Evolutionary conservation across 2,888 invertebrate genomes (phyloP).

Genomic region (Cephus pygmeus): DNA sequence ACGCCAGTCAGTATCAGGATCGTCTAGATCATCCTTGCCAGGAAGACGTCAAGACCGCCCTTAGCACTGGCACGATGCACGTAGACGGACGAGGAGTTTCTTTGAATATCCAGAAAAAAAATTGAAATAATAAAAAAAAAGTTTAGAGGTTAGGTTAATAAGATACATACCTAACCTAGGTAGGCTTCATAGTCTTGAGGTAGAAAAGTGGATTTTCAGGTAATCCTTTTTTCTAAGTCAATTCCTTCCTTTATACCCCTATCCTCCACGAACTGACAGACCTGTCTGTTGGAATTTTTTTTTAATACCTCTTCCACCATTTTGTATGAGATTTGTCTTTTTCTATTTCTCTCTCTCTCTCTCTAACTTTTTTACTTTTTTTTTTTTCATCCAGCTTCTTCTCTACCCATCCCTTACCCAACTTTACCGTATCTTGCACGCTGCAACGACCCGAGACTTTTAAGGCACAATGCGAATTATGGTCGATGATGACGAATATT

Average conservation of each 20-base stretch:
- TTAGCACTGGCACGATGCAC: background rate
- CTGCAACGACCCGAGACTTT: constrained; percentile 4
- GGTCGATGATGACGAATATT: constrained; percentile 60
- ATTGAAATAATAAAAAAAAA: background rate
- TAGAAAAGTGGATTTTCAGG: background rate
- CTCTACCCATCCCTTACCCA: background rate
- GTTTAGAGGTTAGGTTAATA: background rate
- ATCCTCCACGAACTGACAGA: background rate
- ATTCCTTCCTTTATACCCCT: background rate
- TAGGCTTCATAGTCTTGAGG: background rate
- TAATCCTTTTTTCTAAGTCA: background rate
- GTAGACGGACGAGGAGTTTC: background rate
- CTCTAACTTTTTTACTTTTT: background rate
- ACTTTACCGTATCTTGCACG: background rate
- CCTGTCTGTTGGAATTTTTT: background rate
- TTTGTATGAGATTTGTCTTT: background rate
- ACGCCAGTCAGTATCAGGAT: background rate
- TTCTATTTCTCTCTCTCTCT: background rate
- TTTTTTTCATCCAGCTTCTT: background rate
- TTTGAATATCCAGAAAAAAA: background rate
- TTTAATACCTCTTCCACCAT: background rate
- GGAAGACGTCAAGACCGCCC: background rate
- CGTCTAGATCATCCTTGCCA: background rate
- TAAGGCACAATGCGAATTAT: constrained; percentile 50
- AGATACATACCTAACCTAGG: background rate